Evolutionary conservation across 2,888 invertebrate species (phyloP).

Genomic region (Leptopterna dolabrata): DNA sequence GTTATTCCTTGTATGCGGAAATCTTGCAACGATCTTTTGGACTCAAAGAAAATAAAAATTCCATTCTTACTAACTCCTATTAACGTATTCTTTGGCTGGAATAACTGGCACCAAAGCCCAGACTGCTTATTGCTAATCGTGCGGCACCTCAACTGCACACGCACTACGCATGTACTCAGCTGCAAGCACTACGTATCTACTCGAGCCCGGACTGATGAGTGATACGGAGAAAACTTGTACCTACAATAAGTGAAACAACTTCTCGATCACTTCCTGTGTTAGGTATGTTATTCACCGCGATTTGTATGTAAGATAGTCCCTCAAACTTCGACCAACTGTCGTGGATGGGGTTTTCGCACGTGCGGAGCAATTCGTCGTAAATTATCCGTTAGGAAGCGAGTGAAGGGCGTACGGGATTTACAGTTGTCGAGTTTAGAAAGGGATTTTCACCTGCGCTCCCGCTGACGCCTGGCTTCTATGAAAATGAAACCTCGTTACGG

Average conservation of each 20-base stretch:
- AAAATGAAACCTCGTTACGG: background rate
- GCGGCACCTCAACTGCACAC: no score
- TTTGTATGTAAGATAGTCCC: background rate
- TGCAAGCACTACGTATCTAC: no score
- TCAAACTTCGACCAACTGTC: background rate
- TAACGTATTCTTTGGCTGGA: no score
- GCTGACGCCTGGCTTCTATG: background rate
- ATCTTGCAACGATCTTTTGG: no score
- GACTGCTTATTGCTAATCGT: no score
- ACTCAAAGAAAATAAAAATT: no score
- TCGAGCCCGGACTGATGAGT: background rate
- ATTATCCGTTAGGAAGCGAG: background rate
- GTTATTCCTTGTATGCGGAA: no score
- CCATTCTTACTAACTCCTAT: no score
- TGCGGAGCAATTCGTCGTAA: background rate
- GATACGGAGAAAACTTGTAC: background rate
- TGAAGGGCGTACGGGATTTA: background rate
- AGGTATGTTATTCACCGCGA: background rate
- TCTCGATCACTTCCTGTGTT: background rate
- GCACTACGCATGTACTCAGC: no score
- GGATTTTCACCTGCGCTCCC: background rate
- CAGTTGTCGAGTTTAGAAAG: background rate
- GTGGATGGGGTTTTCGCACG: background rate
- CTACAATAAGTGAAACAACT: background rate
- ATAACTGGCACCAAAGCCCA: no score